Evolutionary conservation across 2,113 vertebrate genomes (phyloP).

Genomic region (Thunnus maccoyii): DNA sequence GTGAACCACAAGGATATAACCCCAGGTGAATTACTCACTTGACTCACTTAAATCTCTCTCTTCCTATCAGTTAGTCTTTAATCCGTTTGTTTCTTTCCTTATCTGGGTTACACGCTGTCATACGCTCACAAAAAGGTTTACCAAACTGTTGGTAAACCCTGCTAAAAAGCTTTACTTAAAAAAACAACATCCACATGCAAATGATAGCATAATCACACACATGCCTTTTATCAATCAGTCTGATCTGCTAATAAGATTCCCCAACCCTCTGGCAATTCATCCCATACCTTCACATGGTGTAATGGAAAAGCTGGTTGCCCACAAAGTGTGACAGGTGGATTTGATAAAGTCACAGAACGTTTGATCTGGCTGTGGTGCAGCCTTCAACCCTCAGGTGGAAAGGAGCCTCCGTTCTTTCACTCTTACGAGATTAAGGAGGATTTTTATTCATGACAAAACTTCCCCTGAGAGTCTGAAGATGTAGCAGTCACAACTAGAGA

Average conservation of each 20-base stretch:
- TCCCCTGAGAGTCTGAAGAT: conserved; percentile 3
- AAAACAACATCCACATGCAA: conserved; percentile 9
- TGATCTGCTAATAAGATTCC: conserved; percentile 16
- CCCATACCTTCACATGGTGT: neutral
- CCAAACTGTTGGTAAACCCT: neutral
- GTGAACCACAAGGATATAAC: neutral
- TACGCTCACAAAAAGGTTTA: neutral
- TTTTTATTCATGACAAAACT: conserved; percentile 24
- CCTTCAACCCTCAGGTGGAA: conserved; percentile 25
- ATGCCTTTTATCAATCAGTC: conserved; percentile 6
- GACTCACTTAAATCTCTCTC: neutral
- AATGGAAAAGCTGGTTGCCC: conserved; percentile 18
- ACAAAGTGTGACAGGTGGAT: conserved; percentile 42
- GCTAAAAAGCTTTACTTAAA: neutral
- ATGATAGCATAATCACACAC: conserved; percentile 8
- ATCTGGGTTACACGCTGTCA: neutral
- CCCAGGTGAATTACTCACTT: neutral
- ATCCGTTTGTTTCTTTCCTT: conserved; percentile 4
- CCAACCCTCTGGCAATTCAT: neutral
- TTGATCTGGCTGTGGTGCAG: conserved; percentile 49
- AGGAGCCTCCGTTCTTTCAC: neutral
- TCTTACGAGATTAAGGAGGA: conserved; percentile 10
- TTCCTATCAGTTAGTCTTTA: neutral
- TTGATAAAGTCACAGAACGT: conserved; percentile 37
- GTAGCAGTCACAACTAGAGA: conserved; percentile 9